Base-by-base conservation (phyloP, 2,797 vertebrate genomes). In the Cirrhinus molitorella region DNA sequence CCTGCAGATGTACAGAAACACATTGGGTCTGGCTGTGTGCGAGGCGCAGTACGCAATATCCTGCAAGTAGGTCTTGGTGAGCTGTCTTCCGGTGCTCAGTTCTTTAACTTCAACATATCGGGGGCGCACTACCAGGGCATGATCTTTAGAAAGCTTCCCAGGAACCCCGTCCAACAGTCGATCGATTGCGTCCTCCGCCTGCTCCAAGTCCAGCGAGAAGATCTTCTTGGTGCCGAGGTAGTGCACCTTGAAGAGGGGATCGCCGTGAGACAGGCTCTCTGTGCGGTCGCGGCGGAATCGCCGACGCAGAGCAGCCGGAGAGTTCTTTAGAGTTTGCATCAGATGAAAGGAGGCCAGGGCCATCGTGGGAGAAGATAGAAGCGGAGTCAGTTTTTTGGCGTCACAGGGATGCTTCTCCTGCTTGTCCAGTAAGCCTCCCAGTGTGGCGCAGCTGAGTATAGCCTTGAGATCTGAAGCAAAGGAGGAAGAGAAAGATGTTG, bases 81-180 rank as follows among this genome's bases (percentile, higher is more conserved):
- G 95, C 92, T 96, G 95, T 51, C 95, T 93, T 0, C 95, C 95
- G 0, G 95, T 96, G 49, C 95, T 94, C 85, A 96, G 92, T 80
- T 96, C 95, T 89, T 96, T 96, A 28, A 96, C 95, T 89, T 96
- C 95, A 0, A 96, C 94, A 45, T 96, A 96, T 57, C 95, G 83
- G 0, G 94, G 95, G 0, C 95, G 93, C 81, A 96, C 95, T 84
- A 96, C 95, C 83, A 96, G 89, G 2, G 95, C 95, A 37, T 96
- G 95, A 43, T 96, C 95, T 80, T 96, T 95, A 73, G 91, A 88
- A 79, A 91, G 91, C 88, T 95, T 92, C 0, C 81, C 81, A 4
- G 93, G 85, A 0, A 90, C 84, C 0, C 92, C 91, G 0, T 93
- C 95, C 1, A 95, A 88, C 86, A 96, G 28, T 40, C 90, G 94